A percentile compares a stretch with the other conserved stretches of the same genome.
Evolutionary conservation across 2,888 invertebrate genomes (phyloP).

Genomic region (Pollenia angustigena): DNA sequence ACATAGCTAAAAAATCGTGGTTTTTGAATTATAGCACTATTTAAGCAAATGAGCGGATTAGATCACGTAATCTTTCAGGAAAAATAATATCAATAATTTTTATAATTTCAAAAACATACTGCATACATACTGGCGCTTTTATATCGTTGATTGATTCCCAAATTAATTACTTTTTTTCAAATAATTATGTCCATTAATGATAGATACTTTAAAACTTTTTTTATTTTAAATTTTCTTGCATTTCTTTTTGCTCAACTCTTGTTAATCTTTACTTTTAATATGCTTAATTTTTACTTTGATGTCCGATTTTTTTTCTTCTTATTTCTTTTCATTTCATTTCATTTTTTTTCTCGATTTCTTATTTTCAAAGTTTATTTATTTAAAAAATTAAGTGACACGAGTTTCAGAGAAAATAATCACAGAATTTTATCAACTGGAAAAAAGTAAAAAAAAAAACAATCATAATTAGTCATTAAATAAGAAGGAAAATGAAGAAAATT

Average conservation of each 20-base stretch:
- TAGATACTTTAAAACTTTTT: constrained; percentile 17
- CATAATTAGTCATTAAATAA: constrained; percentile 63
- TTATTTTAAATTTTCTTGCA: neutral
- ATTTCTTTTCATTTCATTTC: neutral
- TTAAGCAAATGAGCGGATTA: no score
- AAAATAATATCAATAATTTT: no score
- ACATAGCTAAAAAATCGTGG: no score
- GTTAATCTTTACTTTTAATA: constrained; percentile 71
- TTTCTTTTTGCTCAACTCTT: constrained; percentile 46
- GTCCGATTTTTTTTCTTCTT: constrained; percentile 52
- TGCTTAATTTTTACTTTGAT: constrained; percentile 72
- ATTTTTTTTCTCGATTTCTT: constrained; percentile 20
- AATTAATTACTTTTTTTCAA: neutral
- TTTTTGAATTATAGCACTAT: no score
- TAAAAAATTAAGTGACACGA: constrained; percentile 60
- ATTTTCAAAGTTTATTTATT: constrained; percentile 67
- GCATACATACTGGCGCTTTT: no score
- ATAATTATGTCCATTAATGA: constrained; percentile 41
- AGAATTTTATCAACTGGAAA: constrained; percentile 43
- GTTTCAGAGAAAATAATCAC: constrained; percentile 32
- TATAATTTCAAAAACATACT: no score
- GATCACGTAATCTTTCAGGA: no score
- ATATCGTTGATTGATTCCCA: no score
- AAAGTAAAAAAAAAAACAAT: constrained; percentile 34
- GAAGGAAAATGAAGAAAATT: constrained; percentile 26